These are phyloP conservation scores for Dryocosmus kuriphilus DNA, from an alignment of 2,888 invertebrate genomes.

Conservation along the genomic window DNA sequence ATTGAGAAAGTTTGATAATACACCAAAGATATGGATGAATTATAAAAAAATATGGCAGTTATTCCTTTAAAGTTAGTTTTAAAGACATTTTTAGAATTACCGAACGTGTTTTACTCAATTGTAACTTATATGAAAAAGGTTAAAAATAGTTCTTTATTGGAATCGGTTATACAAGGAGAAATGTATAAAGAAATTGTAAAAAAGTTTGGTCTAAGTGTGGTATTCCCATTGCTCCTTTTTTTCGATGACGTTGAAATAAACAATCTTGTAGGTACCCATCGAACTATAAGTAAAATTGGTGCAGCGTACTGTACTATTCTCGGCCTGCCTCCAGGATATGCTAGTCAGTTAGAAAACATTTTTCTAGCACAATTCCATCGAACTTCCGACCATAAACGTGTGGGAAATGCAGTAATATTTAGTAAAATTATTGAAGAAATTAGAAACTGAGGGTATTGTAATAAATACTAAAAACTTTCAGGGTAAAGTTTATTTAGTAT, in stretches of 20 bases:
- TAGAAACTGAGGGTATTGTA: conserved; percentile 33
- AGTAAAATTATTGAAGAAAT: conserved; percentile 32
- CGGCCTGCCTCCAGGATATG: conserved; percentile 40
- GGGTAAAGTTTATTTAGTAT: conserved; percentile 40
- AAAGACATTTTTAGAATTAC: too few relatives aligned
- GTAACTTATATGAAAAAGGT: too few relatives aligned
- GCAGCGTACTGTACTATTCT: conserved; percentile 41
- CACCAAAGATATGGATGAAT: too few relatives aligned
- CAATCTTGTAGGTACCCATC: conserved; percentile 42
- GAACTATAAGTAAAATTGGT: conserved; percentile 42
- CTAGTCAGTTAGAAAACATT: conserved; percentile 46
- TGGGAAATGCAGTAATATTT: conserved; percentile 40
- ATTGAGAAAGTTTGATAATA: too few relatives aligned
- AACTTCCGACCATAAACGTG: conserved; percentile 22
- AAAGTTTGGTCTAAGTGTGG: conserved; percentile 18
- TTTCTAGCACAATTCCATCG: conserved; percentile 45
- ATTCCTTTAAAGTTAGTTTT: too few relatives aligned
- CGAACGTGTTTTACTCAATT: too few relatives aligned
- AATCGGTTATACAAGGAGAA: background rate
- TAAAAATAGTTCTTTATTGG: too few relatives aligned
- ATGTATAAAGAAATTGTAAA: conserved; percentile 7
- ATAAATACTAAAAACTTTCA: conserved; percentile 25
- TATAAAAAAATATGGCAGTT: too few relatives aligned
- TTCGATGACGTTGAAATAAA: conserved; percentile 47
- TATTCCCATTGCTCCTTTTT: conserved; percentile 37